These are phyloP conservation scores for Drosophila greeni DNA, from an alignment of 2,888 invertebrate species.

Conservation along the genomic window DNA sequence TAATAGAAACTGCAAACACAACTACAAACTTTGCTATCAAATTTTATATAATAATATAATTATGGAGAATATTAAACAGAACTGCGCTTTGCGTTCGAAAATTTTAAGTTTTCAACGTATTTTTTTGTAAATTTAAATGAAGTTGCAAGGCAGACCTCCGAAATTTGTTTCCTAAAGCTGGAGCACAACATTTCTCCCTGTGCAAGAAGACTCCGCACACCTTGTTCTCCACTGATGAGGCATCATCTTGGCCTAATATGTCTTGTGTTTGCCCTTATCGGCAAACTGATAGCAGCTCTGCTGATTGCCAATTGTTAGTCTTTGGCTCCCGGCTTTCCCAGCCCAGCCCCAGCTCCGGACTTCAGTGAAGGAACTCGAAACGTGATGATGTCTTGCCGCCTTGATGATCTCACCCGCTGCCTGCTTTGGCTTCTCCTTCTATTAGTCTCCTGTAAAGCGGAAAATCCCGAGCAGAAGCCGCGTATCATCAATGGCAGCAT, in stretches of 20 bases:
- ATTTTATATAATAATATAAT: constrained; percentile 4
- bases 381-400: constrained; percentile 1
- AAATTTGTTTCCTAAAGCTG: background rate
- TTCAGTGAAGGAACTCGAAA: constrained; percentile 42
- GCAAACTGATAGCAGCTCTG: constrained; percentile 46
- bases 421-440: constrained; percentile 23
- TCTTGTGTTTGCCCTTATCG: constrained; percentile 49
- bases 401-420: background rate
- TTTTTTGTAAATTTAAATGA: background rate
- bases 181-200: background rate
- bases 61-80: constrained; percentile 1
- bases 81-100: constrained; percentile 1
- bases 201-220: background rate
- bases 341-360: background rate
- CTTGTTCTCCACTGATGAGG: constrained; percentile 10
- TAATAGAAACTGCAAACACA: constrained; percentile 3
- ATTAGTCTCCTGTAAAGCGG: too few relatives aligned
- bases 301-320: constrained; percentile 60
- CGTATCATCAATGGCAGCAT: constrained; percentile 74
- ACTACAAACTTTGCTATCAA: background rate
- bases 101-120: background rate
- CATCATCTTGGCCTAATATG: constrained; percentile 38
- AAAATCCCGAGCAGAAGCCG: too few relatives aligned
- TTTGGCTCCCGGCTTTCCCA: constrained; percentile 2
- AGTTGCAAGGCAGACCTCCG: background rate